Base-by-base conservation (phyloP, 2,888 invertebrate genomes). In the Eutolmus rufibarbis region DNA sequence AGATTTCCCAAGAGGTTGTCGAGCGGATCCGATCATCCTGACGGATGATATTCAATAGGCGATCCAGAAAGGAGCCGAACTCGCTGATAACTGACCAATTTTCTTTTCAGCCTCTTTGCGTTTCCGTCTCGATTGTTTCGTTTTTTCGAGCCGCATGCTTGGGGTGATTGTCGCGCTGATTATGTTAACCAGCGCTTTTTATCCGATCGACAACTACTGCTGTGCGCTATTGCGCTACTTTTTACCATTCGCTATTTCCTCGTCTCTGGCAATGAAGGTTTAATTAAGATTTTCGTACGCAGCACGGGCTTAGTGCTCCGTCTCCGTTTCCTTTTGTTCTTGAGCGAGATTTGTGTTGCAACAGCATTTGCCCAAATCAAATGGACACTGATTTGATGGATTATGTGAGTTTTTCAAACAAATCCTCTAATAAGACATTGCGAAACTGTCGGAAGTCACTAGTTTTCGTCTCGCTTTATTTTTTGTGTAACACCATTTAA, bases 241-340 rank as follows among this genome's bases (percentile, higher is more conserved):
- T 34, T 76, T 76, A 37, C 34, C 76, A 76, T 37, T 37, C 28
- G 37, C 7, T n/a, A 76, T 34, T 76, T 76, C 76, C 76, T 76
- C 19, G 76, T 76, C 76, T 31, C n/a, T 76, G 76, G 76, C 76
- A 76, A 37, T 76, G 76, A 76, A 76, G 37, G 76, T 76, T 76
- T 76, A 76, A 76, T 76, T 76, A 31, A 76, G 37, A 9, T 76
- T 76, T 76, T 76, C 76, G 66, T 7, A 12, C 66, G 66, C 23
- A 66, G 9, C 66, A 12, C 23, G 28, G 23, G 28, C 28, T 28
- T 66, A 28, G 12, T 9, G 57, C 23, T 57, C 57, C 57, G 23
- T 23, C 23, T 28, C 8, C 8, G 66, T 66, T 28, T 66, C 23
- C 66, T 23, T 23, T 66, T 23, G 66, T 66, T 66, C 66, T 66